Percentiles rank a stretch among this genome's conserved stretches.
phyloP scores from a whole-genome alignment of 2,113 vertebrate species.

The Pristiophorus japonicus region DNA sequence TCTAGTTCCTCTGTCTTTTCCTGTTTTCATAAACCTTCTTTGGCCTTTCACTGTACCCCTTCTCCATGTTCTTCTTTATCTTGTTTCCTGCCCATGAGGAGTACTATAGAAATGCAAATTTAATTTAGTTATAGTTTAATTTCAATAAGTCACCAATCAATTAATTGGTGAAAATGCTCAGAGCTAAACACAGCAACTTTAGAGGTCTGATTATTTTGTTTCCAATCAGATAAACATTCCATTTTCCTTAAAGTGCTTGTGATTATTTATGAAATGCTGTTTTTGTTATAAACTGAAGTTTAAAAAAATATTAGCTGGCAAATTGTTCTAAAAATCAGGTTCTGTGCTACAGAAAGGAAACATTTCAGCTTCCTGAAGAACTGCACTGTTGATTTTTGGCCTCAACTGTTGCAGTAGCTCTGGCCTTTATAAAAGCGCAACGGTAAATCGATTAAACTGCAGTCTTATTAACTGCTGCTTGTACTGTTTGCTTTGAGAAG shows the following conservation, averaged over 20 bases:
- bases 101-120: neutral
- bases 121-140: neutral
- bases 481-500: neutral
- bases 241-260: neutral
- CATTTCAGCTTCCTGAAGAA: neutral
- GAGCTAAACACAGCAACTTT: neutral
- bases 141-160: neutral
- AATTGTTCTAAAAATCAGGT: neutral
- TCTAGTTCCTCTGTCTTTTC: neutral
- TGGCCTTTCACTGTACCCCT: neutral
- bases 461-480: neutral
- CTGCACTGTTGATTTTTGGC: neutral
- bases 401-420: neutral
- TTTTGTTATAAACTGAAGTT: neutral
- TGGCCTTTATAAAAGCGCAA: neutral
- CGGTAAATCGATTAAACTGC: neutral
- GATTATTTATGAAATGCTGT: neutral
- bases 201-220: neutral
- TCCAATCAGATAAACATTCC: neutral
- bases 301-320: neutral
- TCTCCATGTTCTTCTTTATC: neutral
- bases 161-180: neutral
- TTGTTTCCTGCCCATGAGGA: neutral
- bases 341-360: neutral
- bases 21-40: neutral